Evolutionary conservation across 2,113 vertebrate species (phyloP).

Genomic region (Notothenia rossii): DNA sequence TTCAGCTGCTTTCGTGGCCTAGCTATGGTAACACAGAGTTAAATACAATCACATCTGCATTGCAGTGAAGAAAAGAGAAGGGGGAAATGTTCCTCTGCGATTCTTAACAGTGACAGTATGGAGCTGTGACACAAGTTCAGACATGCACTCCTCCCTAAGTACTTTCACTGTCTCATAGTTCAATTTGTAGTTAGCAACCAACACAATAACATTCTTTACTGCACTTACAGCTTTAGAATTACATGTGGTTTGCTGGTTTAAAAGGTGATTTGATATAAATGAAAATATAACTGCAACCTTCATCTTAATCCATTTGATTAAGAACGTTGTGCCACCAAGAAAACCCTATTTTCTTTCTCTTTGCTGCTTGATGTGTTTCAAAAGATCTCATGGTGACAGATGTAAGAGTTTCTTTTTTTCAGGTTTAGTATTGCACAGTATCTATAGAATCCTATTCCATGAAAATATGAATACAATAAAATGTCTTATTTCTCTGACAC

Average conservation of each 20-base stretch:
- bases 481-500: neutral
- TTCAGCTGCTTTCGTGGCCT: conserved; percentile 44
- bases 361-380: conserved; percentile 13
- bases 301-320: neutral
- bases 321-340: neutral
- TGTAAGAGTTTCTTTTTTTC: neutral
- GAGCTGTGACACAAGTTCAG: conserved; percentile 36
- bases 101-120: conserved; percentile 9
- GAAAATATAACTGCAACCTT: neutral
- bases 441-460: conserved; percentile 6
- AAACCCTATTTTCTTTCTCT: conserved; percentile 1
- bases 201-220: conserved; percentile 1
- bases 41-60: conserved; percentile 56
- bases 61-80: neutral
- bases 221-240: conserved; percentile 9
- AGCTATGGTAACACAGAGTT: conserved; percentile 46
- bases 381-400: neutral
- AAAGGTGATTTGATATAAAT: neutral
- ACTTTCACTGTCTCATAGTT: conserved; percentile 14
- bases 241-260: neutral
- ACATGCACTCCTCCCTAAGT: conserved; percentile 2
- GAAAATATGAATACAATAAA: neutral
- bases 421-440: neutral
- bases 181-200: conserved; percentile 19
- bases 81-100: conserved; percentile 6